A percentile compares a stretch with the other conserved stretches of the same genome.
These are phyloP conservation scores for Trichopria drosophilae DNA, from an alignment of 2,888 invertebrate species.

Conservation along the genomic window DNA sequence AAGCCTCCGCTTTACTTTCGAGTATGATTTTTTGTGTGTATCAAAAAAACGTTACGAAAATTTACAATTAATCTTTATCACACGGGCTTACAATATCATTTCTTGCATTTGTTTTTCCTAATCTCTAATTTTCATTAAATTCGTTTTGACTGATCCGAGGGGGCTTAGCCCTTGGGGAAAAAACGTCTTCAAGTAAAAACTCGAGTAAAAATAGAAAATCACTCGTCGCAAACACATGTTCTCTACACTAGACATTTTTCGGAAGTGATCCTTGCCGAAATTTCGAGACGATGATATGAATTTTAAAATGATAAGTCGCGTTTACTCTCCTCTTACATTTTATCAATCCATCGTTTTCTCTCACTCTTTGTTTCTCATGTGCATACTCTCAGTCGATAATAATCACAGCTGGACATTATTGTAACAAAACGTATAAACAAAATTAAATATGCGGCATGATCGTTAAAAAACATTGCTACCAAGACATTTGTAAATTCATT, in stretches of 20 bases:
- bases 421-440: neutral
- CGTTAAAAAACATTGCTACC: too few species aligned
- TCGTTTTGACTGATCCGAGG: neutral
- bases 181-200: slow-evolving; percentile 9
- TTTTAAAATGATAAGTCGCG: slow-evolving; percentile 27
- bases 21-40: too few species aligned
- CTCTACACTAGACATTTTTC: slow-evolving; percentile 8
- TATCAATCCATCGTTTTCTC: neutral
- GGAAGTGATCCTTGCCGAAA: neutral
- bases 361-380: neutral
- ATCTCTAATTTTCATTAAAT: neutral
- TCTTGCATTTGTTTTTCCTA: too few species aligned
- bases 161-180: neutral
- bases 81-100: too few species aligned
- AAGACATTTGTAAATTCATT: too few species aligned
- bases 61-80: too few species aligned
- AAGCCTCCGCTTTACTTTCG: too few species aligned
- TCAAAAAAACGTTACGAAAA: too few species aligned
- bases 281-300: slow-evolving; percentile 15
- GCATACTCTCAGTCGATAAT: neutral
- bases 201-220: slow-evolving; percentile 18
- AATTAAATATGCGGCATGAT: too few species aligned
- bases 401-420: neutral
- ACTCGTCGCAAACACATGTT: slow-evolving; percentile 3
- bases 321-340: slow-evolving; percentile 1